Evolutionary conservation across 2,888 invertebrate genomes (phyloP).

Genomic region (Ligdia adustata): DNA sequence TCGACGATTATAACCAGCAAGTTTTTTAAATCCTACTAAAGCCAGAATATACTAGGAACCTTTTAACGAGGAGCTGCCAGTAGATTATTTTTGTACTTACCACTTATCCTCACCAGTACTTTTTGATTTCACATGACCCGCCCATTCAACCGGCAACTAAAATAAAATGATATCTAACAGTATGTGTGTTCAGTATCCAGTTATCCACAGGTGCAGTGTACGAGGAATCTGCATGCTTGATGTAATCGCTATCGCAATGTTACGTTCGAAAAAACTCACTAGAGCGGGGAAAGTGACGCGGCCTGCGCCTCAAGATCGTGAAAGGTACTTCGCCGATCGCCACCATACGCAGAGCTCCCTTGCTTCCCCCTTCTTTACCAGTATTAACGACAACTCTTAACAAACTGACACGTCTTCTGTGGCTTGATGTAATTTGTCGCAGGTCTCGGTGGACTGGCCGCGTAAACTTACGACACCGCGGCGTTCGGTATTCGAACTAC

Average conservation of each 20-base stretch:
- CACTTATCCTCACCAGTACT: too few species aligned
- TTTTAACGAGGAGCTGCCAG: too few species aligned
- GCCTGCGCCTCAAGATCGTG: constrained; percentile 74
- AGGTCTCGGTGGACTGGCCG: constrained; percentile 58
- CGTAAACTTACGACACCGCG: constrained; percentile 73
- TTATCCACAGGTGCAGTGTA: constrained; percentile 64
- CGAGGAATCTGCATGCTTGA: constrained; percentile 77
- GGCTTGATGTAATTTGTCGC: constrained; percentile 46
- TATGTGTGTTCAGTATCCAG: constrained; percentile 40
- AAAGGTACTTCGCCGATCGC: constrained; percentile 76
- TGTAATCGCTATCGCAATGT: constrained; percentile 73
- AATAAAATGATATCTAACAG: background rate
- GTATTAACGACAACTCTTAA: constrained; percentile 24
- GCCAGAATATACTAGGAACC: too few species aligned
- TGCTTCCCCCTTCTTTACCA: constrained; percentile 45
- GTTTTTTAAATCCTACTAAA: too few species aligned
- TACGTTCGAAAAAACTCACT: constrained; percentile 80
- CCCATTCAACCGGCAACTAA: background rate
- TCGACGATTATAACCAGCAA: too few species aligned
- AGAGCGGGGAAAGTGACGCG: constrained; percentile 81
- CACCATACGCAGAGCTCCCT: constrained; percentile 55
- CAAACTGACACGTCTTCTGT: constrained; percentile 2
- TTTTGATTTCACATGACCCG: background rate
- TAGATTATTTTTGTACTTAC: too few species aligned
- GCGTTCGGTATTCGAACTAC: constrained; percentile 79